Percentiles rank a stretch among this genome's conserved stretches.
Evolutionary conservation across 2,888 invertebrate species (phyloP).

Genomic region (Hemicrepidius hirtus): DNA sequence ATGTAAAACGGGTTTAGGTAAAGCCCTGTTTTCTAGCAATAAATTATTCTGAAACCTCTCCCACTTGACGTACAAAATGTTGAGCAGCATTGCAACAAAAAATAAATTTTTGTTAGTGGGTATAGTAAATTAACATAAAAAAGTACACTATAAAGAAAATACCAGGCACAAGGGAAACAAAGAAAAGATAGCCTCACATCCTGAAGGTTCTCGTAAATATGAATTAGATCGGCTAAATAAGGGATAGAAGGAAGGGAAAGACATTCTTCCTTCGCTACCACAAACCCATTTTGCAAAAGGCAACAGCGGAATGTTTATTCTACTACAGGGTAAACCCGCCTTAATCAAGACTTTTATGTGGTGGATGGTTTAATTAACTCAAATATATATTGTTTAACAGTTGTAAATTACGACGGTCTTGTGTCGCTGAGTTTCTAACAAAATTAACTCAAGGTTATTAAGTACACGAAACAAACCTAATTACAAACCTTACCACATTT

Average conservation of each 20-base stretch:
- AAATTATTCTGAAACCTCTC: not conserved
- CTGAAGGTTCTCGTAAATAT: constrained; percentile 28
- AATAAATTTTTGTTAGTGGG: not conserved
- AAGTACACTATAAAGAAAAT: constrained; percentile 11
- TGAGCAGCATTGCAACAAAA: no score
- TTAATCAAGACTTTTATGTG: constrained; percentile 39
- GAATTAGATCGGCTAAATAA: constrained; percentile 22
- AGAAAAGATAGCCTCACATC: constrained; percentile 17
- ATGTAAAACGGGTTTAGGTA: no score
- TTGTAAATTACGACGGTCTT: constrained; percentile 32
- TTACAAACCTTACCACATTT: constrained; percentile 13
- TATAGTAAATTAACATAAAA: constrained; percentile 28
- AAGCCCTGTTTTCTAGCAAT: not conserved
- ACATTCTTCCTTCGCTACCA: not conserved
- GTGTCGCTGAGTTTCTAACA: constrained; percentile 18
- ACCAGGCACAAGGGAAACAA: constrained; percentile 15
- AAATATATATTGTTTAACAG: constrained; percentile 35
- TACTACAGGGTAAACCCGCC: constrained; percentile 14
- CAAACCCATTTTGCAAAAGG: constrained; percentile 12
- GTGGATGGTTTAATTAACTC: constrained; percentile 31
- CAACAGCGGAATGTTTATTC: constrained; percentile 5
- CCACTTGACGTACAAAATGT: no score
- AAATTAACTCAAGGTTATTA: constrained; percentile 29
- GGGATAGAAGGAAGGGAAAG: constrained; percentile 5
- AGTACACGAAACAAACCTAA: constrained; percentile 16